phyloP scores from a whole-genome alignment of 2,888 invertebrate genomes.

The Drosophila lutescens region DNA sequence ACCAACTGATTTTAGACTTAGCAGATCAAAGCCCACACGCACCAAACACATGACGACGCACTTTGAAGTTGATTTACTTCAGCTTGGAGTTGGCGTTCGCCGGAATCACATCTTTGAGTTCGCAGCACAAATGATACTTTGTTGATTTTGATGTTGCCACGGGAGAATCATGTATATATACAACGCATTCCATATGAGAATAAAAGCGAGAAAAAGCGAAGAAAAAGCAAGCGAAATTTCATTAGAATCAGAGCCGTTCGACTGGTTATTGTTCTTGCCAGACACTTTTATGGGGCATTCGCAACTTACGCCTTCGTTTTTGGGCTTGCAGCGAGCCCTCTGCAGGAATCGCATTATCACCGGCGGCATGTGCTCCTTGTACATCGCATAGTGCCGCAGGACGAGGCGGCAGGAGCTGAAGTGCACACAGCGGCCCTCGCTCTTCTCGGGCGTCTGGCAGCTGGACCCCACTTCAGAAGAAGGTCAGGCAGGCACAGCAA shows the following conservation, averaged over 20 bases:
- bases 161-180: slow-evolving; percentile 13
- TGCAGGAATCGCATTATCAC: slow-evolving; percentile 70
- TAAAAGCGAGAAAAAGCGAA: slow-evolving; percentile 2
- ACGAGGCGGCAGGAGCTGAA: slow-evolving; percentile 67
- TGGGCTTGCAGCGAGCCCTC: slow-evolving; percentile 68
- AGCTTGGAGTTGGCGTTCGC: slow-evolving; percentile 73
- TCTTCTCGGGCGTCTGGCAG: slow-evolving; percentile 71
- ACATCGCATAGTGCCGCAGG: slow-evolving; percentile 69
- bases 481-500: slow-evolving; percentile 4
- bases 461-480: slow-evolving; percentile 46
- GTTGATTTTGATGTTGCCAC: slow-evolving; percentile 42
- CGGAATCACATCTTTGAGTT: slow-evolving; percentile 70
- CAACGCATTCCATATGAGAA: slow-evolving; percentile 3
- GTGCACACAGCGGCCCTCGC: slow-evolving; percentile 66
- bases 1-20: slow-evolving; percentile 41
- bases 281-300: slow-evolving; percentile 51
- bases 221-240: slow-evolving; percentile 36
- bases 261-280: slow-evolving; percentile 52
- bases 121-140: slow-evolving; percentile 75
- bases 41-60: slow-evolving; percentile 46
- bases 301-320: slow-evolving; percentile 67
- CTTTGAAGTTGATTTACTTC: slow-evolving; percentile 73
- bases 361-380: slow-evolving; percentile 72
- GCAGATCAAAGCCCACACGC: slow-evolving; percentile 64
- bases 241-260: slow-evolving; percentile 61